Conservation (phyloP, 2,797 vertebrate genomes). For the Chelmon rostratus region DNA sequence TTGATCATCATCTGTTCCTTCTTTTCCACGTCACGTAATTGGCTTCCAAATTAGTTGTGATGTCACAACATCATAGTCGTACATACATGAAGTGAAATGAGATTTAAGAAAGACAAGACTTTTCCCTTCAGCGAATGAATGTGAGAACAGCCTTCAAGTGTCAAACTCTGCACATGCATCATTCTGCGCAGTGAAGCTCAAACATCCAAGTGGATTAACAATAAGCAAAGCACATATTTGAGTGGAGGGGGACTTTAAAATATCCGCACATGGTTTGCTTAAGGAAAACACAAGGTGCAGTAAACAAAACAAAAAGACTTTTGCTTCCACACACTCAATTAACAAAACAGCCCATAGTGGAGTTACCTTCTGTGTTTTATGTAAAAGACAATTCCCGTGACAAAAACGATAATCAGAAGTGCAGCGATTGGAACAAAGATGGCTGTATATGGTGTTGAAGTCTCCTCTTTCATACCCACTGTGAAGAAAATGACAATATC, state of each 20-base stretch:
- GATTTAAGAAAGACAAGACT: background rate
- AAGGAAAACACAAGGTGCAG: background rate
- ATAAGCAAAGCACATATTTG: too few relatives aligned
- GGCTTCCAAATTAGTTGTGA: background rate
- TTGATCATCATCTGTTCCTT: background rate
- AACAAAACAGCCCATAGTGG: background rate
- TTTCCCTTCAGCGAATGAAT: background rate
- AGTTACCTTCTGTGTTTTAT: conserved; percentile 54
- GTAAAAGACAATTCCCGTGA: conserved; percentile 21
- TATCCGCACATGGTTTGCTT: background rate
- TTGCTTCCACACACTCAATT: background rate
- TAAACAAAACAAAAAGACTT: background rate
- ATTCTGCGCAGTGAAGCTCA: too few relatives aligned
- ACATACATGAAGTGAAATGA: background rate
- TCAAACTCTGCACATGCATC: too few relatives aligned
- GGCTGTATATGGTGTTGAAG: rapidly evolving
- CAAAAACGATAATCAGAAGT: conserved; percentile 36
- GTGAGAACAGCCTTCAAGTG: too few relatives aligned
- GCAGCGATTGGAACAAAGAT: conserved; percentile 33
- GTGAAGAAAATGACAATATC: background rate
- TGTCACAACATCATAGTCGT: background rate
- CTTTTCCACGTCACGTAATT: background rate
- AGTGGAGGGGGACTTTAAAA: background rate
- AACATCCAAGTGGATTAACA: too few relatives aligned
- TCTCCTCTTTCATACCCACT: rapidly evolving